Evolutionary conservation across 2,888 invertebrate species (phyloP).

Genomic region (Melanargia galathea): DNA sequence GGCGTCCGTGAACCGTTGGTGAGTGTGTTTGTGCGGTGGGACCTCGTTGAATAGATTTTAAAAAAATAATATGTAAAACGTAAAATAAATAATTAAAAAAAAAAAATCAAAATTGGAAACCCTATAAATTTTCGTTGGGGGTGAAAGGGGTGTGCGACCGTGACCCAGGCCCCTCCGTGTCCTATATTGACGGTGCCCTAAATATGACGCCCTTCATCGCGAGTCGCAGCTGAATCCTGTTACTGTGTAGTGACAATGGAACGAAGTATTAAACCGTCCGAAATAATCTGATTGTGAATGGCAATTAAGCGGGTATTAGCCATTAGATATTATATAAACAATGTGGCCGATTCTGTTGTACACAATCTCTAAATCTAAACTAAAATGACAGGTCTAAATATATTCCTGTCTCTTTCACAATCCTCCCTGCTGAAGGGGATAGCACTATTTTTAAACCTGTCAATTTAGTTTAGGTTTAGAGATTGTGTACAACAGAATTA

Average conservation of each 20-base stretch:
- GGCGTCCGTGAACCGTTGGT: too few relatives aligned
- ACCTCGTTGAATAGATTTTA: too few relatives aligned
- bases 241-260: conserved; percentile 46
- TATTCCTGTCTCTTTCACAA: too few relatives aligned
- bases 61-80: too few relatives aligned
- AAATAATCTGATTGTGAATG: conserved; percentile 9
- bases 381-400: too few relatives aligned
- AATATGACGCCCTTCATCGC: conserved; percentile 67
- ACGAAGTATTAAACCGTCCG: conserved; percentile 19
- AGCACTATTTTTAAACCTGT: too few relatives aligned
- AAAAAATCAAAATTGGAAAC: neutral
- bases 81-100: neutral
- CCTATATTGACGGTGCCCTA: conserved; percentile 70
- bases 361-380: too few relatives aligned
- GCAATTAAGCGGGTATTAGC: conserved; percentile 12
- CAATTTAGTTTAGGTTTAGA: too few relatives aligned
- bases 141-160: conserved; percentile 51
- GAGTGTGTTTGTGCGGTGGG: too few relatives aligned
- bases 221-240: conserved; percentile 54
- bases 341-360: too few relatives aligned
- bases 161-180: conserved; percentile 62
- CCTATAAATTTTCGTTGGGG: conserved; percentile 23
- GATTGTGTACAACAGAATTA: too few relatives aligned
- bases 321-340: conserved; percentile 5
- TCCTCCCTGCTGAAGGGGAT: too few relatives aligned